phyloP scores from a whole-genome alignment of 2,113 vertebrate species.

The Hirundichthys speculiger region DNA sequence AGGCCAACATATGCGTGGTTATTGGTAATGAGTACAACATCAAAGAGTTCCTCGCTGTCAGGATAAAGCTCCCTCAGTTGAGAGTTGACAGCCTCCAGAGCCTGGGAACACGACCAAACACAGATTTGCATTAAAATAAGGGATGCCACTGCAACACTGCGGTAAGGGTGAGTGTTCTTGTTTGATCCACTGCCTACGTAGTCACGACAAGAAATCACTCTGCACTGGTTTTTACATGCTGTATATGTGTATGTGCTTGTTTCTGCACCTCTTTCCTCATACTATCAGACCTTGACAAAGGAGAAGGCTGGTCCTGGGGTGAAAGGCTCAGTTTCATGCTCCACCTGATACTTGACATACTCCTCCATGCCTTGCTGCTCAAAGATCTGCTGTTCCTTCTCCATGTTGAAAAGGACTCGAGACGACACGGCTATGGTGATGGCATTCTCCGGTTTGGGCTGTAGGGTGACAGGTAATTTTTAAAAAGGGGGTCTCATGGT shows the following conservation, averaged over 20 bases:
- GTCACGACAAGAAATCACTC: slow-evolving; percentile 9
- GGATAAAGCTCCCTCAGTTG: slow-evolving; percentile 90
- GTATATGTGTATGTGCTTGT: background rate
- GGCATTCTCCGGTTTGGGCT: slow-evolving; percentile 93
- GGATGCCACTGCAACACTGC: background rate
- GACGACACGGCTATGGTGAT: slow-evolving; percentile 95
- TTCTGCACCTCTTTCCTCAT: background rate
- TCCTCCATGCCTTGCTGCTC: slow-evolving; percentile 89
- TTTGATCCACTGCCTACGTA: slow-evolving; percentile 79
- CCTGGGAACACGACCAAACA: slow-evolving; percentile 63
- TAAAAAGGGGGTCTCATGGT: too few relatives aligned
- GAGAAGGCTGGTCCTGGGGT: slow-evolving; percentile 92
- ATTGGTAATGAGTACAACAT: slow-evolving; percentile 96
- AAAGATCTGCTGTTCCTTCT: slow-evolving; percentile 91
- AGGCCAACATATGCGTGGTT: slow-evolving; percentile 94
- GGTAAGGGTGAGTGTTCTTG: background rate
- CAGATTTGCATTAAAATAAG: slow-evolving; percentile 3
- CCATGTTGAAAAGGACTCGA: slow-evolving; percentile 93
- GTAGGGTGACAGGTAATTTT: background rate
- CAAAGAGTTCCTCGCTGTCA: slow-evolving; percentile 92
- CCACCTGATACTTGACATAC: slow-evolving; percentile 91
- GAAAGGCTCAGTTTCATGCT: slow-evolving; percentile 91
- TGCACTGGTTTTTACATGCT: too few relatives aligned
- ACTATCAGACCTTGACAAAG: slow-evolving; percentile 88
- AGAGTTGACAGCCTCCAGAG: slow-evolving; percentile 89